Evolutionary conservation across 2,797 vertebrate genomes (phyloP), one percentile per base, ranked within the genome.

Genomic region (Kryptopterus vitreolus): DNA sequence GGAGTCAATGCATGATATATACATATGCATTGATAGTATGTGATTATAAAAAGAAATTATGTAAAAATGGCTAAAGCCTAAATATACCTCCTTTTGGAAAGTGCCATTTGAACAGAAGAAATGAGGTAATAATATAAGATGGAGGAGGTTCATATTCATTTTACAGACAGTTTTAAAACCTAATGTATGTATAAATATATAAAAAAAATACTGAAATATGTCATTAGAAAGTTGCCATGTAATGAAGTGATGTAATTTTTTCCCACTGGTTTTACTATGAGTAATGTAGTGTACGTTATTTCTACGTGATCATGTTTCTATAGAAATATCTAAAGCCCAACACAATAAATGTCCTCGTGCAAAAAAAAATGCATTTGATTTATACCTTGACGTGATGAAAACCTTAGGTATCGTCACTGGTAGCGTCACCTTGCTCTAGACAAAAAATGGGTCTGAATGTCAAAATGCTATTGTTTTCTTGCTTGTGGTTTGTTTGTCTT

Each of bases 401-500:
- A 61, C 26, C 24, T 55, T 6, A 57, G 55, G 1, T 24, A 58
- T 55, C n/a, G 3, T 33, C 20, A 71, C 11, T 62, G 50, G 53
- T 43, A 53, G 2, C 43, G 46, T 2, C 43, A 9, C 10, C 48
- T 43, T 58, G 38, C 50, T 11, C 3, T n/a, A 69, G 16, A 57
- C 43, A 24, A 16, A 57, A 16, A 61, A 66, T 22, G 15, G n/a
- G 46, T 75, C 6, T 4, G 24, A 71, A 77, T 20, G 35, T 53
- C 31, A 8, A 80, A 52, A 62, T 16, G 72, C 29, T 46, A 65
- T 48, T 35, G 24, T 35, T 53, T n/a, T 53, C 46, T 71, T 77
- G 35, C 18, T 69, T 59, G 77, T 48, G 69, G 63, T 73, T 83
- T 79, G 16, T 83, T 79, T 82, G 76, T 85, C 62, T 82, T 81